Evolutionary conservation across 2,888 invertebrate species (phyloP).

Genomic region (Plagodis dolabraria): DNA sequence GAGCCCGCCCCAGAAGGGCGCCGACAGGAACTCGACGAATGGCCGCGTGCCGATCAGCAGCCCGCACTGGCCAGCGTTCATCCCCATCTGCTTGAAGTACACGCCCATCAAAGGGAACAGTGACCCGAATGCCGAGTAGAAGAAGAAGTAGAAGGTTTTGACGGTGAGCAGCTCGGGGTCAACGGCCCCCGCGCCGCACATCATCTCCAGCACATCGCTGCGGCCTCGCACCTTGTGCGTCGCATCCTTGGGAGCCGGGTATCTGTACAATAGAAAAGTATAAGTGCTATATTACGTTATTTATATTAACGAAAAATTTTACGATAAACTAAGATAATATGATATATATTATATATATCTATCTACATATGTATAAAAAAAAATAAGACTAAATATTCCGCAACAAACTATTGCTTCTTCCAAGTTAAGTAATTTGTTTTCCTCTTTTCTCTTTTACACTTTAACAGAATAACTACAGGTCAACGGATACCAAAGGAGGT

Average conservation of each 20-base stretch:
- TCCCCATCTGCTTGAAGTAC: conserved; percentile 99
- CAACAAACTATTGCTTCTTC: no score
- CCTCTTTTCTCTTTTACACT: no score
- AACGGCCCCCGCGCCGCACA: conserved; percentile 91
- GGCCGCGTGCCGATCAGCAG: conserved; percentile 97
- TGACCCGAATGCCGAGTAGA: conserved; percentile 99
- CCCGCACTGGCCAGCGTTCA: conserved; percentile 98
- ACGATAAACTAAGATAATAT: no score
- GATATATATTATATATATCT: no score
- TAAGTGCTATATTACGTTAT: no score
- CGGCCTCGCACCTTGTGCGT: conserved; percentile 95
- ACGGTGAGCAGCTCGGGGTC: conserved; percentile 97
- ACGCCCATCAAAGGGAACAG: conserved; percentile 99
- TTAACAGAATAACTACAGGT: no score
- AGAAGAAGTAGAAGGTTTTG: conserved; percentile 99
- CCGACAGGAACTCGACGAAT: conserved; percentile 98
- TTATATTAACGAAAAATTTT: no score
- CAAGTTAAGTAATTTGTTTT: no score
- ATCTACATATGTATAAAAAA: no score
- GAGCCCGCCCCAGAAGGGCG: conserved; percentile 98
- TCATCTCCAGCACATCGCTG: conserved; percentile 92
- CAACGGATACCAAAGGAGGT: no score
- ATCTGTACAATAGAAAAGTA: conserved; percentile 71
- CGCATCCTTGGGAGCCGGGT: conserved; percentile 94
- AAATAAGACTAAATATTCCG: no score